Evolutionary conservation across 2,113 vertebrate species (phyloP).

Genomic region (Leptobrachium ailaonicum): DNA sequence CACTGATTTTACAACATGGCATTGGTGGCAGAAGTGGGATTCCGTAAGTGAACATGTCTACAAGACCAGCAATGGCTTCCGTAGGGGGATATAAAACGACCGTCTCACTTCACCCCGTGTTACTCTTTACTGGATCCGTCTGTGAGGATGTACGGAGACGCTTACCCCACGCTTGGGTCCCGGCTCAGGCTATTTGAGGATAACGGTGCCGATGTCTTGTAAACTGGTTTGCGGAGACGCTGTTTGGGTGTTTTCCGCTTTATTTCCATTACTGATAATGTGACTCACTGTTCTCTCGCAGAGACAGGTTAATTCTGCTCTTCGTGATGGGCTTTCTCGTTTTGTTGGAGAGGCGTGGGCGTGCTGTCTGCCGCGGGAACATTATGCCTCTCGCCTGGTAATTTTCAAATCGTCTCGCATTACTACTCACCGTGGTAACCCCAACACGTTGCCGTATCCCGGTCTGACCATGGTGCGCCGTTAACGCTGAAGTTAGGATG

Average conservation of each 20-base stretch:
- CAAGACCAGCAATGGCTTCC: no score
- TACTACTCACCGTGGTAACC: conserved; percentile 8
- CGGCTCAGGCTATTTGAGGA: conserved; percentile 29
- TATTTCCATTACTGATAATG: conserved; percentile 8
- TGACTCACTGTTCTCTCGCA: conserved; percentile 42
- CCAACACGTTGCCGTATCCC: not conserved
- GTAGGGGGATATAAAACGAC: no score
- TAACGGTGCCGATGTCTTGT: conserved; percentile 28
- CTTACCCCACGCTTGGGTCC: not conserved
- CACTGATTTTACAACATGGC: no score
- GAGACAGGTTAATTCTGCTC: conserved; percentile 46
- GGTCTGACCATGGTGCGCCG: not conserved
- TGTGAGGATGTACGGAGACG: no score
- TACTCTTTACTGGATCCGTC: no score
- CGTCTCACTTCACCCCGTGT: no score
- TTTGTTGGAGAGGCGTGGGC: conserved; percentile 40
- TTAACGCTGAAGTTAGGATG: no score
- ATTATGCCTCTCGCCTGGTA: conserved; percentile 42
- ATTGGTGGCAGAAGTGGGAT: not conserved
- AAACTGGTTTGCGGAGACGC: not conserved
- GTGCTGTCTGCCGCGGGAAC: conserved; percentile 42
- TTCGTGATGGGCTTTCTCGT: conserved; percentile 10
- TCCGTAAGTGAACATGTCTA: not conserved
- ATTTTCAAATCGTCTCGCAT: conserved; percentile 39
- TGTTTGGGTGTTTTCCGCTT: not conserved